phyloP scores from a whole-genome alignment of 2,888 invertebrate genomes.

The Pycnomerus fuliginosus region DNA sequence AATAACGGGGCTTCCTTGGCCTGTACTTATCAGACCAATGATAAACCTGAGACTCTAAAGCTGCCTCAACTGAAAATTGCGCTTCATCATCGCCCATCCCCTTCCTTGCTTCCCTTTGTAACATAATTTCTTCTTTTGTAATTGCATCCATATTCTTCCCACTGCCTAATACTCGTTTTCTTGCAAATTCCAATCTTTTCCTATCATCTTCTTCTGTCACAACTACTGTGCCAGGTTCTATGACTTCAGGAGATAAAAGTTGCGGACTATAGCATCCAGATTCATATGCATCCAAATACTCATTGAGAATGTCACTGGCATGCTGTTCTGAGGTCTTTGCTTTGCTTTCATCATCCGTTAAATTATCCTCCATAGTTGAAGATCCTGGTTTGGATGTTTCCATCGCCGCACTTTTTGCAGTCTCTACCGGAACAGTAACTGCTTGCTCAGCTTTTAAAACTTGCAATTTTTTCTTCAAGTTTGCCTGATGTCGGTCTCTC shows the following conservation, averaged over 20 bases:
- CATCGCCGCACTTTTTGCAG: constrained; percentile 15
- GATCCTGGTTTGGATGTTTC: not conserved
- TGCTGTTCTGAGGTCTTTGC: constrained; percentile 49
- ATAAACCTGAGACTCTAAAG: constrained; percentile 82
- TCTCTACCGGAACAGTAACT: constrained; percentile 49
- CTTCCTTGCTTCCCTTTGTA: constrained; percentile 79
- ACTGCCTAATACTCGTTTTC: constrained; percentile 65
- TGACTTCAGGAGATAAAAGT: constrained; percentile 61
- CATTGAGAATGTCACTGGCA: constrained; percentile 56
- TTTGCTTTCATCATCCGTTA: constrained; percentile 50
- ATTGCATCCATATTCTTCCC: constrained; percentile 57
- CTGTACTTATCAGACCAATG: constrained; percentile 98
- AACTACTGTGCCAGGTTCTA: constrained; percentile 76
- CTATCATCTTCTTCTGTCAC: constrained; percentile 74
- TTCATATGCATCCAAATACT: constrained; percentile 68
- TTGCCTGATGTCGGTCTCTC: constrained; percentile 88
- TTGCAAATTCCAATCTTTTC: constrained; percentile 70
- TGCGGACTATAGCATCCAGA: constrained; percentile 84
- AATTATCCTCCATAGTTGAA: constrained; percentile 35
- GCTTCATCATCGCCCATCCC: constrained; percentile 87
- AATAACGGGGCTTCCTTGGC: constrained; percentile 95
- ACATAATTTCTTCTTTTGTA: constrained; percentile 60
- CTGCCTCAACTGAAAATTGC: constrained; percentile 86
- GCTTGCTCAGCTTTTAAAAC: constrained; percentile 84
- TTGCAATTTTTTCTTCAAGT: constrained; percentile 83